Evolutionary conservation across 2,113 vertebrate species (phyloP), one percentile per base, ranked within the genome.

Genomic region (Labeo catla): DNA sequence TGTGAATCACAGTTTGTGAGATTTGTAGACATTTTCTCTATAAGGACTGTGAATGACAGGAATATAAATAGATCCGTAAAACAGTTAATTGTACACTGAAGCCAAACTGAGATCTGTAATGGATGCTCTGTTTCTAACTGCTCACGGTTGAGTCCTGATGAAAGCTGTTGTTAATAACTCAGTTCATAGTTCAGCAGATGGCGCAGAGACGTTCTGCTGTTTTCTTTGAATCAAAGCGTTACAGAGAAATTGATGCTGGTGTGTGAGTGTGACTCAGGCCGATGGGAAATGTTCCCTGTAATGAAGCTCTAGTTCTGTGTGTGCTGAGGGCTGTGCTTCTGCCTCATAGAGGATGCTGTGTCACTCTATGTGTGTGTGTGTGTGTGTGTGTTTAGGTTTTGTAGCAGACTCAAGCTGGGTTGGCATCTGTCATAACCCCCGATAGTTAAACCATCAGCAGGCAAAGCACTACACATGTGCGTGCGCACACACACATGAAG

Each of bases 241-340:
- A 49, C 45, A 11, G n/a, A 49, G 59, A 81, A 49, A 66, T 65
- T 6, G 59, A 34, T 81, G 79, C 78, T 65, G 78, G 39, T 63
- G 76, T 61, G 77, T 61, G 50, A 9, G 49, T 81, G 28, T 72
- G 61, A 68, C 39, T 79, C 36, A 39, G 68, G 52, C 34, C 36
- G 70, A 84, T 77, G 65, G 43, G 50, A 84, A 49, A 81, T 66
- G 43, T 81, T 49, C n/a, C 59, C 79, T 81, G 79, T 81, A 81
- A 81, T 81, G 79, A 66, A 81, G 61, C 59, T 81, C n/a, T 66
- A 21, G 45, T 81, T 65, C 12, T 74, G 78, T 50, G 43, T 47
- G 47, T 65, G 12, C 43, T 85, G 66, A 47, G 65, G 43, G 54
- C n/a, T 68, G 87, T 28, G 49, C 16, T 49, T 73, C 28, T 76